These are phyloP conservation scores for Orchesella cincta DNA, from an alignment of 1,140 invertebrate genomes.

Conservation along the genomic window DNA sequence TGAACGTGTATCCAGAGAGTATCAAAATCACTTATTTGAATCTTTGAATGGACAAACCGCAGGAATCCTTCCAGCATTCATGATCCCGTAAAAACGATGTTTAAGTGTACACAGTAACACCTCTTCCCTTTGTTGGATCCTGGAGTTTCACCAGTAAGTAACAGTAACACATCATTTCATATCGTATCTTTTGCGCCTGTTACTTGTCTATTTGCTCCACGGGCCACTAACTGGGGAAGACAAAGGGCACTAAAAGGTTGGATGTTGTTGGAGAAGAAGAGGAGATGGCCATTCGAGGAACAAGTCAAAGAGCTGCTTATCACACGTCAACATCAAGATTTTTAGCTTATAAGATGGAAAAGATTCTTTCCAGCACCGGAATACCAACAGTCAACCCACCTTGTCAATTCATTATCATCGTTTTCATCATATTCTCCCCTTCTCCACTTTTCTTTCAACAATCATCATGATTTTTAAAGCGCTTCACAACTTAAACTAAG, in stretches of 20 bases:
- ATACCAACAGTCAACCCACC: conserved; percentile 34
- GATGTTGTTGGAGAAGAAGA: background rate
- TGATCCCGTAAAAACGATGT: background rate
- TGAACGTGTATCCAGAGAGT: no score
- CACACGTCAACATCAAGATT: conserved; percentile 21
- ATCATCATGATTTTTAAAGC: no score
- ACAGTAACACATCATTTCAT: background rate
- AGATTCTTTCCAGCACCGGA: background rate
- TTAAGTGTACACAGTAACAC: conserved; percentile 9
- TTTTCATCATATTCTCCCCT: background rate
- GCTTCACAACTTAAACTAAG: no score
- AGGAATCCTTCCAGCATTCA: conserved; percentile 1
- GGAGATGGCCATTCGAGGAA: background rate
- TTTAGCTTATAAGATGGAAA: background rate
- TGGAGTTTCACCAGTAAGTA: background rate
- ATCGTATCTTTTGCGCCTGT: background rate
- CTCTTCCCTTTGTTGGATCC: background rate
- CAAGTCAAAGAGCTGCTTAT: conserved; percentile 11
- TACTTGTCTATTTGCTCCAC: background rate
- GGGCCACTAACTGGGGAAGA: conserved; percentile 7
- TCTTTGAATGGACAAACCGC: conserved; percentile 20
- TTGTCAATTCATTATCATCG: conserved; percentile 36
- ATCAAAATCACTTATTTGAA: background rate
- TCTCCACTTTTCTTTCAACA: background rate
- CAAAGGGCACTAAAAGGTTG: conserved; percentile 25